Evolutionary conservation across 2,797 vertebrate genomes (phyloP).

Genomic region (Bucorvus abyssinicus): DNA sequence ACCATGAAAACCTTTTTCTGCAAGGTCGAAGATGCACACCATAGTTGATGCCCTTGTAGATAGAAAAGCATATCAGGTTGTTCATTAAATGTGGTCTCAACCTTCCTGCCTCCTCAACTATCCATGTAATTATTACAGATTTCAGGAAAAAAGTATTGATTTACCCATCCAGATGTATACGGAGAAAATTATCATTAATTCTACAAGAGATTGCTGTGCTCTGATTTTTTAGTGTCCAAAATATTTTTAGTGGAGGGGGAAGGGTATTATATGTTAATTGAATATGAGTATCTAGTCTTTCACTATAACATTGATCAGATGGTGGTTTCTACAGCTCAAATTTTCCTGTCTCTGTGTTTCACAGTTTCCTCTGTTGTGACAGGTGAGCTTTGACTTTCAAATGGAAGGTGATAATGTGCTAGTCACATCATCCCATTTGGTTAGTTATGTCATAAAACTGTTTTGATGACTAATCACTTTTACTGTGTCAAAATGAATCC

Average conservation of each 20-base stretch:
- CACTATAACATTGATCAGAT: background rate
- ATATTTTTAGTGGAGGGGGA: background rate
- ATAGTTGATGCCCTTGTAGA: background rate
- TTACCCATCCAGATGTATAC: background rate
- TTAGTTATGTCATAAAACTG: slow-evolving; percentile 45
- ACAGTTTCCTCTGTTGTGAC: slow-evolving; percentile 10
- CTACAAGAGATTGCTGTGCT: background rate
- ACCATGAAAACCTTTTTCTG: background rate
- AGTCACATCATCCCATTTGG: slow-evolving; percentile 50
- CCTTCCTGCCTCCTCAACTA: background rate
- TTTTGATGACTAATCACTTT: slow-evolving; percentile 64
- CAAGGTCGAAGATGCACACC: background rate
- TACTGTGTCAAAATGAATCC: slow-evolving; percentile 51
- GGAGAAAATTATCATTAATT: background rate
- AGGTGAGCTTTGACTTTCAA: slow-evolving; percentile 29
- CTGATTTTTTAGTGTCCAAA: background rate
- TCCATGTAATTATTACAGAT: background rate
- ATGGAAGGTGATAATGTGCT: slow-evolving; percentile 18
- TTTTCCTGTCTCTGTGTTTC: background rate
- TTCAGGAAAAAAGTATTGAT: background rate
- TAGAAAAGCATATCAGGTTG: background rate
- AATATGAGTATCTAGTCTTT: background rate
- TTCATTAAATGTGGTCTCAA: background rate
- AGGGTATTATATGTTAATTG: background rate
- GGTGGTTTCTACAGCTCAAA: background rate